Conservation (phyloP, 2,888 invertebrate species). For the Mactromeris polynyma region DNA sequence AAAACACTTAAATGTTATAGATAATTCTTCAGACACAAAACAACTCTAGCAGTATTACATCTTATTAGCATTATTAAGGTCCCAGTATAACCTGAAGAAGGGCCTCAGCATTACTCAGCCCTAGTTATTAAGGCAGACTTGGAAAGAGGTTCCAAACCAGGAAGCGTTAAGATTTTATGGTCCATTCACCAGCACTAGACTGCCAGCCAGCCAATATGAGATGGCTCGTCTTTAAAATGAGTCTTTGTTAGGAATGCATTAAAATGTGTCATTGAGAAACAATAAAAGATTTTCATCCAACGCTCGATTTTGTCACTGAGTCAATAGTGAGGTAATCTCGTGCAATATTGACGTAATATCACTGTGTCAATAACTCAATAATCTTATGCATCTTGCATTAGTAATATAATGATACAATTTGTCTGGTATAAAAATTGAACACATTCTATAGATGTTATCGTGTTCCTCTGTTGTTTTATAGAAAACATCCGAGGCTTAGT, state of each 20-base stretch:
- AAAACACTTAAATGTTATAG: no score
- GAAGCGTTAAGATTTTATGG: slow-evolving; percentile 38
- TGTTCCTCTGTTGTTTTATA: not conserved
- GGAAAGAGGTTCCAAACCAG: slow-evolving; percentile 20
- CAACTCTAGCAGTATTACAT: no score
- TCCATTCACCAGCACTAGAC: slow-evolving; percentile 6
- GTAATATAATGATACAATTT: not conserved
- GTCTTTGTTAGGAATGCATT: slow-evolving; percentile 1
- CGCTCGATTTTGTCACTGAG: not conserved
- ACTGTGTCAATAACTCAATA: slow-evolving; percentile 17
- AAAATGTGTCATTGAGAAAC: slow-evolving; percentile 2
- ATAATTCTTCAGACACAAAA: no score
- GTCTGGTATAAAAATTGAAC: not conserved
- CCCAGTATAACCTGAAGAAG: not conserved
- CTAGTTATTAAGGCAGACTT: slow-evolving; percentile 33
- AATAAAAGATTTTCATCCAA: not conserved
- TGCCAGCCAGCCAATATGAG: not conserved
- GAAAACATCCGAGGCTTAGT: not conserved
- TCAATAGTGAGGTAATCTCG: slow-evolving; percentile 17
- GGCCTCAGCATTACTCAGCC: slow-evolving; percentile 37
- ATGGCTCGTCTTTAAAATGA: not conserved
- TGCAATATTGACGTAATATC: slow-evolving; percentile 5
- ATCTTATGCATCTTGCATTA: not conserved
- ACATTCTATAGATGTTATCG: not conserved
- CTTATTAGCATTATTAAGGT: no score